Conservation (phyloP, 2,888 invertebrate species). For the Saturnia pavonia region DNA sequence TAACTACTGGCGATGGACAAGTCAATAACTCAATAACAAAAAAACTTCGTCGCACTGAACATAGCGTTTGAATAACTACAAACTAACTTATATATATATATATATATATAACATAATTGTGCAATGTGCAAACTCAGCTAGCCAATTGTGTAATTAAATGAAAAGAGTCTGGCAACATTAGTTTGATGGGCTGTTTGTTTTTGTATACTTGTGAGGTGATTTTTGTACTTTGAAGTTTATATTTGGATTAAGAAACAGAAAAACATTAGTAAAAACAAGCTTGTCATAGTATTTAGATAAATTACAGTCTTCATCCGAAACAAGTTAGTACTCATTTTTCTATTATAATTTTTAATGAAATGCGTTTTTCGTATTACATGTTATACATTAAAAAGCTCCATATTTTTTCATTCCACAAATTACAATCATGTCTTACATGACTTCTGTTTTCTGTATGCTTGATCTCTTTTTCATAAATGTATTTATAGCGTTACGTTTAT, state of each 20-base stretch:
- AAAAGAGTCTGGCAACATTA: neutral
- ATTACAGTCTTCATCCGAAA: constrained; percentile 13
- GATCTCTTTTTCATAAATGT: neutral
- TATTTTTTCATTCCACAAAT: neutral
- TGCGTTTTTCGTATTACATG: neutral
- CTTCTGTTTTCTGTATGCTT: neutral
- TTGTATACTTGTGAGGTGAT: neutral
- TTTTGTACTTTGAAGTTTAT: constrained; percentile 16
- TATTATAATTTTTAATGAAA: neutral
- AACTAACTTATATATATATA: too few relatives aligned
- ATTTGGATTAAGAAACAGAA: constrained; percentile 7
- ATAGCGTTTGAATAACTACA: too few relatives aligned
- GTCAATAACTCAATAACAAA: too few relatives aligned
- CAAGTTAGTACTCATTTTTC: constrained; percentile 8
- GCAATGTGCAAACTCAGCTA: too few relatives aligned
- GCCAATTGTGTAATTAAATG: neutral
- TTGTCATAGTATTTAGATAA: constrained; percentile 13
- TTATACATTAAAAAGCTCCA: neutral
- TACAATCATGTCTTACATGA: neutral
- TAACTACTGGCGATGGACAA: too few relatives aligned
- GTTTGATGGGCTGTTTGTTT: neutral
- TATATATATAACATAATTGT: too few relatives aligned
- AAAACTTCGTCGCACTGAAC: too few relatives aligned
- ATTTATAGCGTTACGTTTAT: neutral
- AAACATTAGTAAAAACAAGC: constrained; percentile 15